Percentiles rank a stretch among this genome's conserved stretches.
These are phyloP conservation scores for Oncorhynchus clarkii DNA, from an alignment of 2,113 vertebrate species.

Conservation along the genomic window DNA sequence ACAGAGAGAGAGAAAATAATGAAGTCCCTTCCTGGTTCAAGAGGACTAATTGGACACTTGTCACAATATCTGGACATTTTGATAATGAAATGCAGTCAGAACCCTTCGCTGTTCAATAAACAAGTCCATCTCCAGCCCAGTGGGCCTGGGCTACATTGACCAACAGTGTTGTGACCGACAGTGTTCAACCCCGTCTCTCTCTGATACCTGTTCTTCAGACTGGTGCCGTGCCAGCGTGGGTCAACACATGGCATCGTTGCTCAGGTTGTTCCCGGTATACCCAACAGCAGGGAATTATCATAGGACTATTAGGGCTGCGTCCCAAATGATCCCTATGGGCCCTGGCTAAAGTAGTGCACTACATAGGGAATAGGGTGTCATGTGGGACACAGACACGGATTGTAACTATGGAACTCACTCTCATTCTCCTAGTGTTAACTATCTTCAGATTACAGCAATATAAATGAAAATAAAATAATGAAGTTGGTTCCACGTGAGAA, in stretches of 20 bases:
- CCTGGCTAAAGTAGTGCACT: too few relatives aligned
- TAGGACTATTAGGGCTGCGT: neutral
- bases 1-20: neutral
- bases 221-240: constrained; percentile 41
- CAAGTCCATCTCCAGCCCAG: constrained; percentile 34
- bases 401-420: neutral
- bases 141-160: neutral
- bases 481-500: too few relatives aligned
- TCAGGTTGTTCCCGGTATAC: constrained; percentile 32
- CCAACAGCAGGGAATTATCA: neutral
- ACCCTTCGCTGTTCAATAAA: constrained; percentile 28
- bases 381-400: neutral
- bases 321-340: neutral
- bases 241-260: constrained; percentile 28
- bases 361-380: too few relatives aligned
- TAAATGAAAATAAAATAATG: too few relatives aligned
- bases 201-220: constrained; percentile 14
- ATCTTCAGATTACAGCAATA: too few relatives aligned
- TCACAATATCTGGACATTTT: constrained; percentile 11
- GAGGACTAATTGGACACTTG: neutral
- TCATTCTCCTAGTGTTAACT: too few relatives aligned
- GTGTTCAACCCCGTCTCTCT: constrained; percentile 30
- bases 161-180: constrained; percentile 19
- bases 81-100: constrained; percentile 22
- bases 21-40: neutral